A percentile compares a stretch with the other conserved stretches of the same genome.
Evolutionary conservation across 1,140 invertebrate genomes (phyloP).

Genomic region (Phocides pigmalion): DNA sequence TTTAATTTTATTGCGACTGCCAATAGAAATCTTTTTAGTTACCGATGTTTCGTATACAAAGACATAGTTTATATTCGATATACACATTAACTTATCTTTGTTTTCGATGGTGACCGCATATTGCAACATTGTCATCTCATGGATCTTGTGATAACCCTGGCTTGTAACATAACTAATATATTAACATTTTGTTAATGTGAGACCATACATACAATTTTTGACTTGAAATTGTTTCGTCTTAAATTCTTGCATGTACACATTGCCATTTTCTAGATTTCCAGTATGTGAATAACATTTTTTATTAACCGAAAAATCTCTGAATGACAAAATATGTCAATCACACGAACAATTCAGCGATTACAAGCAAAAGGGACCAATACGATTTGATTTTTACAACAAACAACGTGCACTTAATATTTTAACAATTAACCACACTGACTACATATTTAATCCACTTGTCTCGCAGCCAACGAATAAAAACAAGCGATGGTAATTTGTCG

Average conservation of each 20-base stretch:
- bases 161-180: constrained; percentile 84
- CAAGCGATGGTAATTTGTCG: not conserved
- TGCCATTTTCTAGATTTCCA: constrained; percentile 56
- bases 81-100: constrained; percentile 49
- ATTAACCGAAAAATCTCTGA: constrained; percentile 68
- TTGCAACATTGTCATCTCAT: constrained; percentile 41
- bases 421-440: constrained; percentile 72
- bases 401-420: constrained; percentile 57
- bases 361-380: constrained; percentile 82
- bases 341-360: constrained; percentile 68
- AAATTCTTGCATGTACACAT: constrained; percentile 58
- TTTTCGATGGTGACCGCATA: constrained; percentile 41
- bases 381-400: constrained; percentile 57
- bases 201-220: constrained; percentile 38
- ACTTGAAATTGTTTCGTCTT: constrained; percentile 32
- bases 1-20: constrained; percentile 61
- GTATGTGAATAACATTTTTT: constrained; percentile 69
- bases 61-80: constrained; percentile 56
- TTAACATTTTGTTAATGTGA: constrained; percentile 68
- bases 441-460: constrained; percentile 43
- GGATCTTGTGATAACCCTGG: constrained; percentile 78
- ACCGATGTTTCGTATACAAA: constrained; percentile 75
- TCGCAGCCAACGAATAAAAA: not conserved
- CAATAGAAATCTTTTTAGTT: constrained; percentile 69
- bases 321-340: constrained; percentile 53